Base-by-base conservation (phyloP, 2,797 vertebrate genomes). In the Danio aesculapii region DNA sequence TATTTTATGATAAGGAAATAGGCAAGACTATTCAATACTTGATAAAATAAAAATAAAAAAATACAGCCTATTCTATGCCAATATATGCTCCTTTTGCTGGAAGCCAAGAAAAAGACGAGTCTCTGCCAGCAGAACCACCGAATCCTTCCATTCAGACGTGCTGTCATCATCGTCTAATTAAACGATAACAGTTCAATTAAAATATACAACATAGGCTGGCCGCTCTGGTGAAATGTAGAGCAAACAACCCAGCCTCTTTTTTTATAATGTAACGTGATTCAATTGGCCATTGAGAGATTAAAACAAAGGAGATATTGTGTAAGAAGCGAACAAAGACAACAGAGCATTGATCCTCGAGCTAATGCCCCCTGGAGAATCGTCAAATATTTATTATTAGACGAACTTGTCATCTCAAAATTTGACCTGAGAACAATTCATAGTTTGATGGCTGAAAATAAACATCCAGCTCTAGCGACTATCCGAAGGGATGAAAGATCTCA, bases 221-320 rank as follows among this genome's bases (percentile, higher is more conserved):
- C 47, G 43, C 17, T 13, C 8, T 16, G 55, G 17, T 21, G 30
- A 61, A 17, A 79, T 59, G 12, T 14, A 14, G 43, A 43, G 30
- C 46, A 76, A 63, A 43, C 21, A 11, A 16, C n/a, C 17, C 63
- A 57, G n/a, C 52, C 53, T n/a, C 16, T 63, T 11, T 62, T 46
- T n/a, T 46, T 41, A 55, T 49, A 67, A 16, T 39, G 14, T 61
- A 70, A 79, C 77, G 71, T 73, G 76, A 79, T 66, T 16, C 39
- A 55, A 74, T 52, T 59, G 68, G 71, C 72, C 70, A 64, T 43
- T 55, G 79, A 55, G n/a, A 73, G 75, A 81, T 12, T 63, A 68
- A 86, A 86, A 87, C 86, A 88, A 87, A 85, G 79, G 79, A 58
- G 68, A 80, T 83, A 74, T 71, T 87, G 81, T 84, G 75, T 59